Conservation (phyloP, 2,113 vertebrate genomes). For the Myocastor coypus region DNA sequence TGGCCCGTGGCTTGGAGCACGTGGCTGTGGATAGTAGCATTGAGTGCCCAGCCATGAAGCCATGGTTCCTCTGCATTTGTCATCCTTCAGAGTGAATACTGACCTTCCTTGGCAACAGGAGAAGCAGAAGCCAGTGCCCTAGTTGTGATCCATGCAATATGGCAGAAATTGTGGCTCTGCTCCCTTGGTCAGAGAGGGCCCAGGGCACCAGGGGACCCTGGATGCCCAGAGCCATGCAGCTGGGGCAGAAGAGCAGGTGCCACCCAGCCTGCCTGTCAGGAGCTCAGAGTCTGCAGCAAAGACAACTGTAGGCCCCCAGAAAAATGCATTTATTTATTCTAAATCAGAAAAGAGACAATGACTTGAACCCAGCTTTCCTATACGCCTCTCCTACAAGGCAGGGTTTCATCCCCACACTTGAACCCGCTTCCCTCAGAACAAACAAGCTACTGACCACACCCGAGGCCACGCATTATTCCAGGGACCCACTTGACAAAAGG, state of each 20-base stretch:
- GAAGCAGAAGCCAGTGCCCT: not conserved
- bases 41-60: not conserved
- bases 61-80: not conserved
- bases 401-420: too few relatives aligned
- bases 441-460: too few relatives aligned
- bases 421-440: too few relatives aligned
- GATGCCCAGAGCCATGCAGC: accelerated
- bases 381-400: not conserved
- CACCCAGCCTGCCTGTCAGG: not conserved
- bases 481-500: too few relatives aligned
- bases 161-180: not conserved
- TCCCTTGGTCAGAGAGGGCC: not conserved
- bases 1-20: not conserved
- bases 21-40: accelerated
- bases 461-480: too few relatives aligned
- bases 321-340: not conserved
- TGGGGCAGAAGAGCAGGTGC: not conserved
- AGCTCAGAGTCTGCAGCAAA: not conserved
- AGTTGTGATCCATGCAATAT: accelerated
- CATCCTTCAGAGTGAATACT: not conserved
- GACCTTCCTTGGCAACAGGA: too few relatives aligned
- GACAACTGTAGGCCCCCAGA: not conserved
- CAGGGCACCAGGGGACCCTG: not conserved
- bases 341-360: not conserved
- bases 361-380: not conserved